Percentiles rank a stretch among this genome's conserved stretches.
These are phyloP conservation scores for Oligia fasciuncula DNA, from an alignment of 2,888 invertebrate species.

Conservation along the genomic window DNA sequence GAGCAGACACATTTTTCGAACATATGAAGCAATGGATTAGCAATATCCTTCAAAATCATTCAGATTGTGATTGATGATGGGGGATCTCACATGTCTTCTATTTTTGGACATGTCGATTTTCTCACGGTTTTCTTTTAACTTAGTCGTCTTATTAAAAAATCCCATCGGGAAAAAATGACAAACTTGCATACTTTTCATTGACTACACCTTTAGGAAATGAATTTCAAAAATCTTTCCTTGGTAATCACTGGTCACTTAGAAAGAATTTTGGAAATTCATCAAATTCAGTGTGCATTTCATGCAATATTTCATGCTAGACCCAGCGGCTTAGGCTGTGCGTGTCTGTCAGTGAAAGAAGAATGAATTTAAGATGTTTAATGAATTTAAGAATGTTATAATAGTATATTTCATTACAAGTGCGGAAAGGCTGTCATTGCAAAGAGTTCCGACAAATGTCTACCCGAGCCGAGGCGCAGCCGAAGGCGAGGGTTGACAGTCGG, in stretches of 20 bases:
- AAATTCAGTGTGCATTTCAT: not conserved
- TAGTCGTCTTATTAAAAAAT: not conserved
- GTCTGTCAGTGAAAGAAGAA: not conserved
- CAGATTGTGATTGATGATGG: too few species aligned
- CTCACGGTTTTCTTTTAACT: not conserved
- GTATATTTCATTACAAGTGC: too few species aligned
- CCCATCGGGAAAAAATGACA: not conserved
- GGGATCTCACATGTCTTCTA: not conserved
- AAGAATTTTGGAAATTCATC: too few species aligned
- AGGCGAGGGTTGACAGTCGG: too few species aligned
- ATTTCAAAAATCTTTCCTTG: not conserved
- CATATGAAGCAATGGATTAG: too few species aligned
- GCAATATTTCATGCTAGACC: not conserved
- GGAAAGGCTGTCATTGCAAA: too few species aligned
- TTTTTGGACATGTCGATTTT: not conserved
- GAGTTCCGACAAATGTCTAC: too few species aligned
- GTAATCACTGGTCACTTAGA: not conserved
- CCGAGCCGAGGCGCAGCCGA: too few species aligned
- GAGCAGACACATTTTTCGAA: too few species aligned
- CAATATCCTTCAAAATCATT: too few species aligned
- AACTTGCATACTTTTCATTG: not conserved
- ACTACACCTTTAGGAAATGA: not conserved
- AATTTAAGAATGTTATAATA: not conserved
- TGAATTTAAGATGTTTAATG: not conserved
- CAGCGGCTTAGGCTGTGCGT: not conserved